Base-by-base conservation (phyloP, 2,888 invertebrate genomes). In the Nematopogon swammerdamellus region DNA sequence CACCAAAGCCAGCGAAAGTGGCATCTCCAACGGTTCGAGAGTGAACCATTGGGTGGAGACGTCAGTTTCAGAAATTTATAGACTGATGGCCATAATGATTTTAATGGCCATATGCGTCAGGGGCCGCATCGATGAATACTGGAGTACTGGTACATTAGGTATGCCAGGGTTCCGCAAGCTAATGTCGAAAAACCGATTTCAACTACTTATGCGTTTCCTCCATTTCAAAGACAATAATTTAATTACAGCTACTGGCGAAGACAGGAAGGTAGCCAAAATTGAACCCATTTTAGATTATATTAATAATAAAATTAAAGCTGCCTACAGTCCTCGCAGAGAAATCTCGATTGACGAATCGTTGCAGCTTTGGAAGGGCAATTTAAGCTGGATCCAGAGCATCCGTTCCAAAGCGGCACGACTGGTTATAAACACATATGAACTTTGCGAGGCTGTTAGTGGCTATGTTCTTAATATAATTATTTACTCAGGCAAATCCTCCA, bases 351-450 rank as follows among this genome's bases (percentile, higher is more conserved):
- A 60, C 47, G 57, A 59, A 53, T 59, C 60, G 14, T 50, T 59
- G 47, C 54, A 59, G 36, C 56, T 57, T 49, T 60, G 55, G 54
- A 59, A 57, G 45, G 58, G 57, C 17, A 52, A 55, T 6, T 44
- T 61, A 18, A 53, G 53, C 45, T 60, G 57, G 56, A 52, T 54
- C 3, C 62, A 61, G 52, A 60, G 57, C 47, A 60, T 59, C 42
- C 57, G 58, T 6, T 55, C 59, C 29, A 61, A 61, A 56, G 55
- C 59, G 48, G 57, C 60, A 30, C 49, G 58, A 47, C 56, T 60
- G 47, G 60, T 58, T 1, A 57, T 61, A 6, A 62, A 62, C 52
- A 43, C 49, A 3, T 60, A 56, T 46, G 60, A 60, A 48, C 48
- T 62, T 6, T 60, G 60, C 51, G 59, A 61, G 50, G 56, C 58